These are phyloP conservation scores for Rousettus leschenaultii DNA, from an alignment of 2,113 vertebrate genomes.

Conservation along the genomic window DNA sequence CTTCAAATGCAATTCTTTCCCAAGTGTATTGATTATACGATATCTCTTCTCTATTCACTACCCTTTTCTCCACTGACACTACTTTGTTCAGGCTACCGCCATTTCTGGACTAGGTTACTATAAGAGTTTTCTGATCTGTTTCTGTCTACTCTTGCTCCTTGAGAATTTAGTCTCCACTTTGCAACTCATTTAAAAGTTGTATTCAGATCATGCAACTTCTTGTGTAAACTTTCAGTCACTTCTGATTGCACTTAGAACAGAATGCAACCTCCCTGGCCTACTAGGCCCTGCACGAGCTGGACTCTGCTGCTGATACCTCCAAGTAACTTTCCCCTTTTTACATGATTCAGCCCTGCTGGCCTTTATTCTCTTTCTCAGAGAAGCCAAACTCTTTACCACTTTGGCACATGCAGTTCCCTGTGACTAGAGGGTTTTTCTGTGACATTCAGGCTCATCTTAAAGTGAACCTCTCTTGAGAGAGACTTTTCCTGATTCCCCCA, in stretches of 20 bases:
- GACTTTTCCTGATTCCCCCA: not conserved
- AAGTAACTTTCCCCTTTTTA: not conserved
- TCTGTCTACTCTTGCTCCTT: not conserved
- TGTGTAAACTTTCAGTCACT: not conserved
- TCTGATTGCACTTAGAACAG: not conserved
- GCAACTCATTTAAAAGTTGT: not conserved
- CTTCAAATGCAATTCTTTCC: not conserved
- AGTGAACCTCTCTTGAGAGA: not conserved
- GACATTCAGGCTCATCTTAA: not conserved
- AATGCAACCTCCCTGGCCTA: not conserved
- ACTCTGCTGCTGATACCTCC: not conserved
- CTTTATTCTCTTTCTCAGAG: not conserved
- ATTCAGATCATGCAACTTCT: not conserved
- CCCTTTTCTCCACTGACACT: not conserved
- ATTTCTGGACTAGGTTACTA: not conserved
- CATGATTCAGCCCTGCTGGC: not conserved
- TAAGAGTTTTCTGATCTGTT: not conserved
- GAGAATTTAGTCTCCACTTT: not conserved
- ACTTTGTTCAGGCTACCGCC: not conserved
- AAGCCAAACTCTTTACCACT: not conserved
- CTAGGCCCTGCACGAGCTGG: not conserved
- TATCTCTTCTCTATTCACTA: not conserved
- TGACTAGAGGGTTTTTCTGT: not conserved
- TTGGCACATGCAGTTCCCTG: not conserved
- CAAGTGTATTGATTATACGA: not conserved